These are phyloP conservation scores for Xerus rutilus DNA, from an alignment of 2,797 vertebrate species.

Conservation along the genomic window DNA sequence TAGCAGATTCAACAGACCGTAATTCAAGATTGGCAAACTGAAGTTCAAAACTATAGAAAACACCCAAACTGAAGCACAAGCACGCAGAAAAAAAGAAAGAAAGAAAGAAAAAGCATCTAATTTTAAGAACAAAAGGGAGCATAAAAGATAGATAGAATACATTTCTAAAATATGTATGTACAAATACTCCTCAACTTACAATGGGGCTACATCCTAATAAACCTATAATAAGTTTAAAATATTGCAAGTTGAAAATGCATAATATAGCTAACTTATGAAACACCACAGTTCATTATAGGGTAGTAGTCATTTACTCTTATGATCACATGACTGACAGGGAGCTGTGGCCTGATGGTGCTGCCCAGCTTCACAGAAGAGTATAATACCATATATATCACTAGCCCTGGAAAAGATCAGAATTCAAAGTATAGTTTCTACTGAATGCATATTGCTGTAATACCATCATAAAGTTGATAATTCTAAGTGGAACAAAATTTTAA, in stretches of 20 bases:
- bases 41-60: background rate
- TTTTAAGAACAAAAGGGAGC: background rate
- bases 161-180: background rate
- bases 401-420: background rate
- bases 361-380: background rate
- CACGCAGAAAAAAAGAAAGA: background rate
- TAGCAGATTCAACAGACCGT: background rate
- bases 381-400: background rate
- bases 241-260: background rate
- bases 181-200: background rate
- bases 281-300: background rate
- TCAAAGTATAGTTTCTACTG: background rate
- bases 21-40: constrained; percentile 35
- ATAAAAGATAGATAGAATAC: background rate
- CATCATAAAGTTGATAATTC: background rate
- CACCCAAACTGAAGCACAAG: background rate
- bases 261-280: background rate
- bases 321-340: background rate
- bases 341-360: background rate
- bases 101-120: background rate
- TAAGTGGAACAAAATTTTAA: background rate
- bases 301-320: background rate
- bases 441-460: background rate
- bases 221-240: background rate
- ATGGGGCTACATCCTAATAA: background rate